Percentiles rank a stretch among this genome's conserved stretches.
Evolutionary conservation across 2,797 vertebrate species (phyloP).

Genomic region (Amniataba percoides): DNA sequence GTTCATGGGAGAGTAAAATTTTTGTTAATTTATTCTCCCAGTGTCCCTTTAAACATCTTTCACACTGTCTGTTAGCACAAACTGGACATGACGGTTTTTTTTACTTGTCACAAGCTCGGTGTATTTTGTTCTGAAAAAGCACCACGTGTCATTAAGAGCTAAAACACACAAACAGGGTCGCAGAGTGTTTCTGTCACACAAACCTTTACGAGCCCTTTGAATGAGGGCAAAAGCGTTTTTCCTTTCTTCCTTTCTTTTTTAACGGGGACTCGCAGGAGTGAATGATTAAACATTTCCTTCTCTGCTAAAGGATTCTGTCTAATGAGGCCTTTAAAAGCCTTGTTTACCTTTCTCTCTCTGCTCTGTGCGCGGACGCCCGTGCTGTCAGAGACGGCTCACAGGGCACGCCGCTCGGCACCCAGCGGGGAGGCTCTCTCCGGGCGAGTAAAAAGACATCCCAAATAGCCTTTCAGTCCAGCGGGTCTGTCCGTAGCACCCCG

Average conservation of each 20-base stretch:
- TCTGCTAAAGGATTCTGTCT: conserved; percentile 48
- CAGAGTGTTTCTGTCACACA: conserved; percentile 2
- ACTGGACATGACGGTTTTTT: background rate
- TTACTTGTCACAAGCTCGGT: conserved; percentile 8
- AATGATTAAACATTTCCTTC: conserved; percentile 67
- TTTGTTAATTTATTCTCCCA: background rate
- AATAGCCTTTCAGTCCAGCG: conserved; percentile 48
- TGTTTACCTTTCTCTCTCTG: conserved; percentile 62
- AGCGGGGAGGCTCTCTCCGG: conserved; percentile 54
- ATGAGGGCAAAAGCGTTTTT: background rate
- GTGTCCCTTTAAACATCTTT: background rate
- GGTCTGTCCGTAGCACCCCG: background rate
- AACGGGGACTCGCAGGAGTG: conserved; percentile 39
- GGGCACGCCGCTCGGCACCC: conserved; percentile 33
- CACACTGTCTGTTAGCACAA: background rate
- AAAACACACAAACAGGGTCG: background rate
- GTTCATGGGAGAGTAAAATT: background rate
- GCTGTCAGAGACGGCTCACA: conserved; percentile 56
- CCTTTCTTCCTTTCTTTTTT: background rate
- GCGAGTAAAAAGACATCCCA: conserved; percentile 44
- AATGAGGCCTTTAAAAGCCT: conserved; percentile 70
- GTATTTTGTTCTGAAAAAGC: background rate
- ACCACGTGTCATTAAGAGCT: background rate
- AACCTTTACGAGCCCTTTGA: conserved; percentile 17
- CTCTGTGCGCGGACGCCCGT: conserved; percentile 38